Evolutionary conservation across 1,140 invertebrate species (phyloP).

Genomic region (Streblospio benedicti): DNA sequence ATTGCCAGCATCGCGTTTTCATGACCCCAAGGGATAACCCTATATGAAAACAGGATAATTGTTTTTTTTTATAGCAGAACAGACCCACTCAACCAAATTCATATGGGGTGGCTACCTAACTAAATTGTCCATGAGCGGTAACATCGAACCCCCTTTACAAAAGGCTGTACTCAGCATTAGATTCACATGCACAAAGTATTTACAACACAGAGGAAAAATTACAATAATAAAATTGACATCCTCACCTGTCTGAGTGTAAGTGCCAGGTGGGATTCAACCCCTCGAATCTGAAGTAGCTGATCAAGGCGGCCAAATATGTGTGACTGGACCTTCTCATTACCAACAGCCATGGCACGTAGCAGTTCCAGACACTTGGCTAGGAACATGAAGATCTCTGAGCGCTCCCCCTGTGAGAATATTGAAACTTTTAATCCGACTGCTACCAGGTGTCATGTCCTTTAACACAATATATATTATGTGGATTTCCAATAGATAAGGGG

Average conservation of each 20-base stretch:
- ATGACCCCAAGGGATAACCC: too few relatives aligned
- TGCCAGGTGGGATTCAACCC: constrained; percentile 31
- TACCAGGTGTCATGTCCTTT: neutral
- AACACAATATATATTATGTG: neutral
- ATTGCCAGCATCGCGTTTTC: too few relatives aligned
- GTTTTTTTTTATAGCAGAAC: too few relatives aligned
- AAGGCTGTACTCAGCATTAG: too few relatives aligned
- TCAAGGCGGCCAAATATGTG: constrained; percentile 38
- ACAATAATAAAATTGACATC: too few relatives aligned
- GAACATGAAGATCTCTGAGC: constrained; percentile 27
- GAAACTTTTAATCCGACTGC: neutral
- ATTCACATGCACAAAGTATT: too few relatives aligned
- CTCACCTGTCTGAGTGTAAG: constrained; percentile 34
- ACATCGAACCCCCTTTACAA: too few relatives aligned
- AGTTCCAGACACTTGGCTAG: constrained; percentile 34
- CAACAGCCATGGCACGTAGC: constrained; percentile 28
- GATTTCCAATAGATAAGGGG: neutral
- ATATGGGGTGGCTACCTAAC: too few relatives aligned
- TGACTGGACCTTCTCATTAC: constrained; percentile 33
- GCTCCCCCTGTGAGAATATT: constrained; percentile 29
- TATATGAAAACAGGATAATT: too few relatives aligned
- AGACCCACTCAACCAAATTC: too few relatives aligned
- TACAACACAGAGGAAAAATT: too few relatives aligned
- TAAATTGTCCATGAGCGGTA: too few relatives aligned
- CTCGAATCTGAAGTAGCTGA: constrained; percentile 31